Conservation (phyloP, 2,888 invertebrate species). For the Drosophila gaucha region DNA sequence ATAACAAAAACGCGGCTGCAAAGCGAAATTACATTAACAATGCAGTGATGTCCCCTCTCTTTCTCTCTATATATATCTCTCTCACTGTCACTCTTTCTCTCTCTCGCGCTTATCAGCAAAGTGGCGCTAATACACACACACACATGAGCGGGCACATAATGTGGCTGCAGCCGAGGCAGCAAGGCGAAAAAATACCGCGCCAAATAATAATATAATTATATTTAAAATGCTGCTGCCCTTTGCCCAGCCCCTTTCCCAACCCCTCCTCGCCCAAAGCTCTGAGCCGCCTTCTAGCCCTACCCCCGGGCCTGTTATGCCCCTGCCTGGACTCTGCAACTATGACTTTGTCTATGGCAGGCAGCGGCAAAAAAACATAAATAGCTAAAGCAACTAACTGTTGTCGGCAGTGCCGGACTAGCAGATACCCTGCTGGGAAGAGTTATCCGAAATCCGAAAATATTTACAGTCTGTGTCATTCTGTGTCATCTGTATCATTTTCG, state of each 20-base stretch:
- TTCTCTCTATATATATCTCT: not conserved
- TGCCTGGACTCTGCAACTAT: conserved; percentile 25
- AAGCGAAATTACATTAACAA: conserved; percentile 78
- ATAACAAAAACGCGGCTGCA: conserved; percentile 61
- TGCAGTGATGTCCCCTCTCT: conserved; percentile 49
- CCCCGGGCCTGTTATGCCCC: not conserved
- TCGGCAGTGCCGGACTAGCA: not conserved
- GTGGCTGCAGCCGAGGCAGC: conserved; percentile 33
- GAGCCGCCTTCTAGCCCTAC: not conserved
- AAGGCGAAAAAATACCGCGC: conserved; percentile 68
- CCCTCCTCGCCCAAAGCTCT: not conserved
- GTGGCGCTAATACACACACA: conserved; percentile 55
- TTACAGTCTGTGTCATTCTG: too few relatives aligned
- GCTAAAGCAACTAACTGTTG: conserved; percentile 5
- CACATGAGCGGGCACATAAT: conserved; percentile 28
- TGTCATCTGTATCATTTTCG: too few relatives aligned
- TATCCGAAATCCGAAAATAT: too few relatives aligned
- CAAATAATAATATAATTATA: conserved; percentile 81
- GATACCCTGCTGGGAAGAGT: not conserved
- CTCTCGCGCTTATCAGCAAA: conserved; percentile 42
- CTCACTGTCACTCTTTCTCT: not conserved
- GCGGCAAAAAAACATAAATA: conserved; percentile 7
- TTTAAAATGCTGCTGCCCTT: conserved; percentile 66
- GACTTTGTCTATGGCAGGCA: conserved; percentile 39
- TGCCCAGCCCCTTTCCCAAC: conserved; percentile 5